phyloP scores from a whole-genome alignment of 2,113 vertebrate genomes.

The Zosterops lateralis region DNA sequence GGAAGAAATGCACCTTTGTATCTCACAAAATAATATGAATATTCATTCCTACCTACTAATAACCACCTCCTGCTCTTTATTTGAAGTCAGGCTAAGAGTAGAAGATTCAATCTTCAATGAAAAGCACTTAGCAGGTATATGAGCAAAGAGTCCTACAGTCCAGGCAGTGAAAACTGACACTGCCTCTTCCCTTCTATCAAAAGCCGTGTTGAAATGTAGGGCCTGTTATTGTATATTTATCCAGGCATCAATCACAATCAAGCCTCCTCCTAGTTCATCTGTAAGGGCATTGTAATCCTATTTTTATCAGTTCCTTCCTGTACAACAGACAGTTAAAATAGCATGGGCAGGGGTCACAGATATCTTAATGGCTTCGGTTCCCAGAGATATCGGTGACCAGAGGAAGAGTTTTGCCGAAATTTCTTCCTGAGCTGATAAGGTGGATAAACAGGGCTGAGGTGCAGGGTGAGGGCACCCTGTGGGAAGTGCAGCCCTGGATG shows the following conservation, averaged over 20 bases:
- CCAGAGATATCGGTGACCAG: slow-evolving; percentile 77
- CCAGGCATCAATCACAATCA: slow-evolving; percentile 84
- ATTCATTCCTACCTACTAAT: background rate
- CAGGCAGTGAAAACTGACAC: slow-evolving; percentile 52
- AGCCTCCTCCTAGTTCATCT: slow-evolving; percentile 69
- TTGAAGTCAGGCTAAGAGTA: background rate
- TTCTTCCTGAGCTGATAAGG: slow-evolving; percentile 79
- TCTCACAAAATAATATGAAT: background rate
- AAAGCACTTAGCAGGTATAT: slow-evolving; percentile 51
- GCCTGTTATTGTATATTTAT: slow-evolving; percentile 80
- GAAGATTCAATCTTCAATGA: background rate
- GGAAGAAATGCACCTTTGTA: background rate
- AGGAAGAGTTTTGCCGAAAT: slow-evolving; percentile 75
- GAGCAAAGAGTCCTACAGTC: slow-evolving; percentile 41
- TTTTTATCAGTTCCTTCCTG: slow-evolving; percentile 89
- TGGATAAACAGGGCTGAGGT: slow-evolving; percentile 58
- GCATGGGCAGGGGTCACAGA: slow-evolving; percentile 74
- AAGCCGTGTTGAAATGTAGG: slow-evolving; percentile 72
- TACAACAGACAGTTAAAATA: slow-evolving; percentile 81
- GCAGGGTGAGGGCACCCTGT: background rate
- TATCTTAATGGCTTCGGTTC: slow-evolving; percentile 82
- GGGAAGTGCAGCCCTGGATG: background rate
- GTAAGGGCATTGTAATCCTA: slow-evolving; percentile 83
- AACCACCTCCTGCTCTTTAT: background rate
- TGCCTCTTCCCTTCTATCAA: slow-evolving; percentile 62